Evolutionary conservation across 2,888 invertebrate genomes (phyloP), one percentile per base, ranked within the genome.

Genomic region (Drosophila cognata): DNA sequence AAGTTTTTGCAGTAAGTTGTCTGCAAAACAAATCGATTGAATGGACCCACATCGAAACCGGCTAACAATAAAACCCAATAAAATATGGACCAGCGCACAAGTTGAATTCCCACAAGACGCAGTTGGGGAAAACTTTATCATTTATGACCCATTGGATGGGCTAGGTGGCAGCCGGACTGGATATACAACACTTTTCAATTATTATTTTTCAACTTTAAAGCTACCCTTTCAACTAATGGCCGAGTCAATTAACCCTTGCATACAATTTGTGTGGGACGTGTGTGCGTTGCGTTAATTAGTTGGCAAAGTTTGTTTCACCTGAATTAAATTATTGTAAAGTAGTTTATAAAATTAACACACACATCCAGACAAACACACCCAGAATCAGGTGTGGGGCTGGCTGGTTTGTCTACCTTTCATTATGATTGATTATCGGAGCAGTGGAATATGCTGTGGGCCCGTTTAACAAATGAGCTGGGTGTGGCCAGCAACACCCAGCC

Each of bases 361-460:
- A n/a, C 28, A 16, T 33, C 46, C 58, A 13, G 33, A 58, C 41
- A 21, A 25, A 52, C 36, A 38, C 52, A 18, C 35, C 33, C 29
- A 58, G 28, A 52, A 28, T 48, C 31, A 51, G 3, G 28, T 36
- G 11, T 36, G 28, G 7, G 28, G 5, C 5, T 21, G 52, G 13
- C 7, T n/a, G n/a, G 16, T 28, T 31, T 16, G 21, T 6, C 11
- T 35, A 52, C 56, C 71, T 74, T 86, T 78, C 71, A 81, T 84
- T 84, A 87, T 89, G 89, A 89, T 85, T 85, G 84, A 85, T 85
- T 89, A 89, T 81, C 67, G 87, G 70, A 53, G 28, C 57, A 57
- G 66, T 72, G 58, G 59, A 62, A 53, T 64, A 50, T 71, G 71
- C 66, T 74, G 62, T 71, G 79, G 51, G 60, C 58, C 38, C 79